phyloP scores from a whole-genome alignment of 2,888 invertebrate species.

The Eulithis testata region DNA sequence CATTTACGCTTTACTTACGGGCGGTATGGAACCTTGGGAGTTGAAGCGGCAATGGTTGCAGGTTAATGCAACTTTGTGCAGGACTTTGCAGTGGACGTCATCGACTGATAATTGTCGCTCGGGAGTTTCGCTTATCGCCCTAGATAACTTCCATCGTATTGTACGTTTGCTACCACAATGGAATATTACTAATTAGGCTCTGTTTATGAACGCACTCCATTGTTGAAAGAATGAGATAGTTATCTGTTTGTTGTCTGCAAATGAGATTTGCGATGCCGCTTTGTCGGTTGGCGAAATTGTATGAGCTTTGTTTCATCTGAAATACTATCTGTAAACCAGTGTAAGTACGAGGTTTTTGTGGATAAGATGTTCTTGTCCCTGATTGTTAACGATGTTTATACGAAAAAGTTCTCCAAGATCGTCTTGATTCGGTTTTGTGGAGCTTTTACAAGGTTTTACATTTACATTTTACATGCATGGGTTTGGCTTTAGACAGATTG shows the following conservation, averaged over 20 bases:
- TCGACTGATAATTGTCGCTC: slow-evolving; percentile 81
- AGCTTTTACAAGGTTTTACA: no score
- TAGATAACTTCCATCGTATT: slow-evolving; percentile 83
- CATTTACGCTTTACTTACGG: slow-evolving; percentile 17
- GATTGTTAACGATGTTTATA: slow-evolving; percentile 9
- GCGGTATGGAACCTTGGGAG: slow-evolving; percentile 10
- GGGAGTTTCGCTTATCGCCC: slow-evolving; percentile 75
- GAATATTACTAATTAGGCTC: slow-evolving; percentile 84
- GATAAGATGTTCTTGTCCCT: slow-evolving; percentile 44
- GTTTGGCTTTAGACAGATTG: no score
- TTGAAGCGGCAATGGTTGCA: slow-evolving; percentile 50
- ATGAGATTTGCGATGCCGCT: slow-evolving; percentile 82
- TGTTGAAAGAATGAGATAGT: slow-evolving; percentile 83
- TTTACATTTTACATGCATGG: no score
- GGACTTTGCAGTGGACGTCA: slow-evolving; percentile 53
- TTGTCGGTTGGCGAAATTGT: slow-evolving; percentile 78
- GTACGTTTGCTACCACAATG: slow-evolving; percentile 77
- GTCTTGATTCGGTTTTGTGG: not conserved
- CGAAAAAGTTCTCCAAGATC: not conserved
- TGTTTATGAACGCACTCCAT: slow-evolving; percentile 81
- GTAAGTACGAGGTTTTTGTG: slow-evolving; percentile 56
- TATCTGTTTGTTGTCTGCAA: slow-evolving; percentile 81
- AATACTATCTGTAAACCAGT: slow-evolving; percentile 64
- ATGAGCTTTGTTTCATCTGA: slow-evolving; percentile 79
- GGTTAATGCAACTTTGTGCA: slow-evolving; percentile 27